Evolutionary conservation across 2,797 vertebrate species (phyloP).

Genomic region (Todus mexicanus): DNA sequence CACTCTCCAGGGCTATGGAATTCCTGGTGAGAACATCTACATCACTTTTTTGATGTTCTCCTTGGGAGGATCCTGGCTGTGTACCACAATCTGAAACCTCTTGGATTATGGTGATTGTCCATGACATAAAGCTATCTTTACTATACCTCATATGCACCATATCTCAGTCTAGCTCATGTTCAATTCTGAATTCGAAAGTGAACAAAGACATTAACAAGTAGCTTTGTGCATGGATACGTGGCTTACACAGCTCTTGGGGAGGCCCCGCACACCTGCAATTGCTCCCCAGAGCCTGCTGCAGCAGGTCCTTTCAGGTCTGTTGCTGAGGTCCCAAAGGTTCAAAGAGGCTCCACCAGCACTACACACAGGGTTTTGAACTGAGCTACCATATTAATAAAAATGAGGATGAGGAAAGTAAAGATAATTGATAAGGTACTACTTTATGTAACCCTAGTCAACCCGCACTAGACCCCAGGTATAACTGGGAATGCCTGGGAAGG

Average conservation of each 20-base stretch:
- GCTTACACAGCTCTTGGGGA: not conserved
- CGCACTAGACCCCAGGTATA: not conserved
- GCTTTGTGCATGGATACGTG: not conserved
- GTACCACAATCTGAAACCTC: not conserved
- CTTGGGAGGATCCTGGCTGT: not conserved
- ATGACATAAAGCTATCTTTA: not conserved
- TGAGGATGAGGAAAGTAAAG: not conserved
- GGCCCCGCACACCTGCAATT: not conserved
- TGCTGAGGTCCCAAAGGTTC: not conserved
- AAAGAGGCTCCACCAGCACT: not conserved
- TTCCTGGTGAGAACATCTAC: not conserved
- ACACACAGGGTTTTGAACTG: not conserved
- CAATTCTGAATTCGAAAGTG: not conserved
- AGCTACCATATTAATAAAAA: not conserved
- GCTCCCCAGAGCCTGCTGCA: not conserved
- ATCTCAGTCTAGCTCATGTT: not conserved
- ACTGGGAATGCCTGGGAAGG: not conserved
- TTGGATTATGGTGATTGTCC: not conserved
- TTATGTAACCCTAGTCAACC: not conserved
- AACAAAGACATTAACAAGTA: not conserved
- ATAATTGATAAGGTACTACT: not conserved
- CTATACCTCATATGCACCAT: not conserved
- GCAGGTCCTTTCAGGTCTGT: not conserved
- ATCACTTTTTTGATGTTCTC: not conserved
- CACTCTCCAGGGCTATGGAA: not conserved